phyloP scores from a whole-genome alignment of 2,113 vertebrate species.

The Setophaga coronata region DNA sequence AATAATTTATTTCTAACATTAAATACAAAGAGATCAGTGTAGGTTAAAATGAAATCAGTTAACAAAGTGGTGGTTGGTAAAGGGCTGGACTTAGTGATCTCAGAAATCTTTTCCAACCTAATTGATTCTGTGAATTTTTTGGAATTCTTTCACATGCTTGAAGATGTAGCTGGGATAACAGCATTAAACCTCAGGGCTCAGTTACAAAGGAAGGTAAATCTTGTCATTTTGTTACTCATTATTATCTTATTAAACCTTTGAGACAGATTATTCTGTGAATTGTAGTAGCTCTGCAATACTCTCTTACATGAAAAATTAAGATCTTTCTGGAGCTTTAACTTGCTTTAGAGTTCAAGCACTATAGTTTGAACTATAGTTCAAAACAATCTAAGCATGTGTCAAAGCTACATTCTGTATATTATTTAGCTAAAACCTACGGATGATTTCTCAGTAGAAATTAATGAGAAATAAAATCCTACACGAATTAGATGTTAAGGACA shows the following conservation, averaged over 20 bases:
- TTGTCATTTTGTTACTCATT: background rate
- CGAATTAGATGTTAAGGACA: background rate
- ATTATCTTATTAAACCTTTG: background rate
- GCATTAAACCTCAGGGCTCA: background rate
- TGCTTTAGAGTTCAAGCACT: background rate
- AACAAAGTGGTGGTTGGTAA: background rate
- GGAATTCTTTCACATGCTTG: background rate
- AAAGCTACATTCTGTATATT: background rate
- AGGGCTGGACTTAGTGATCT: background rate
- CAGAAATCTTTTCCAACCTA: background rate
- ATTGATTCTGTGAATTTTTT: background rate
- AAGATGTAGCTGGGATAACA: background rate
- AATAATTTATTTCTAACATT: background rate
- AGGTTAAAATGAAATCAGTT: background rate
- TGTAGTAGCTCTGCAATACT: background rate
- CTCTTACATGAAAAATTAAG: background rate
- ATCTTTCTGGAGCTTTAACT: background rate
- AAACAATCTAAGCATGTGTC: background rate
- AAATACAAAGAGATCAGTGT: background rate
- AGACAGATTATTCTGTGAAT: background rate
- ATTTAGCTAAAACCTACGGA: background rate
- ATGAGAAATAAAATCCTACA: background rate
- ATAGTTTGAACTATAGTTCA: background rate
- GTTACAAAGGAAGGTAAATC: background rate
- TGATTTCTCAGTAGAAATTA: background rate